Percentiles rank a stretch among this genome's conserved stretches.
Conservation (phyloP, 2,797 vertebrate species). For the Arrhamphus sclerolepis region DNA sequence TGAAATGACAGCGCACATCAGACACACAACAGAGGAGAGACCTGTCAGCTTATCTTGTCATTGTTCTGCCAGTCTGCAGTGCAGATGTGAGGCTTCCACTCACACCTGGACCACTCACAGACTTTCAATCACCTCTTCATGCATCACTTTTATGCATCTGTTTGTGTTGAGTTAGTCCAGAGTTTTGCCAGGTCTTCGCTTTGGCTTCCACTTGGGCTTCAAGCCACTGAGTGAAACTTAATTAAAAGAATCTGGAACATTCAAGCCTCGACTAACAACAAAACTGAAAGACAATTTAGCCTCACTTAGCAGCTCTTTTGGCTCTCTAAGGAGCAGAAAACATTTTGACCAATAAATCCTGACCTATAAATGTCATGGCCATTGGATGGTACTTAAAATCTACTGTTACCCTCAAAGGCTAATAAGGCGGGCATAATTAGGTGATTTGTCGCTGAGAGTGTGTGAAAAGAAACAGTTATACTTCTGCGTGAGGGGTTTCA, state of each 20-base stretch:
- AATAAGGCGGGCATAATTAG: slow-evolving; percentile 29
- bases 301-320: slow-evolving; percentile 24
- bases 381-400: slow-evolving; percentile 21
- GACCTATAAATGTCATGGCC: slow-evolving; percentile 59
- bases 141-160: slow-evolving; percentile 15
- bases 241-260: slow-evolving; percentile 37
- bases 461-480: slow-evolving; percentile 16
- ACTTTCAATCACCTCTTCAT: slow-evolving; percentile 2
- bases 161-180: background rate
- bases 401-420: slow-evolving; percentile 21
- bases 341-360: slow-evolving; percentile 56
- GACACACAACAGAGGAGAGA: background rate
- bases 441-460: slow-evolving; percentile 24
- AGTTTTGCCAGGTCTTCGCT: slow-evolving; percentile 25
- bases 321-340: slow-evolving; percentile 29
- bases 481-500: background rate
- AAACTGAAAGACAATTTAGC: slow-evolving; percentile 38
- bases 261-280: slow-evolving; percentile 12
- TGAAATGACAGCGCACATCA: background rate
- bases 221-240: slow-evolving; percentile 26
- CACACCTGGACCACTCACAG: slow-evolving; percentile 16
- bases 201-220: slow-evolving; percentile 9
- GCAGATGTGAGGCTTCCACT: background rate
- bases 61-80: background rate
- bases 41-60: background rate